phyloP scores from a whole-genome alignment of 2,797 vertebrate genomes.

The Cichlasoma orientale region DNA sequence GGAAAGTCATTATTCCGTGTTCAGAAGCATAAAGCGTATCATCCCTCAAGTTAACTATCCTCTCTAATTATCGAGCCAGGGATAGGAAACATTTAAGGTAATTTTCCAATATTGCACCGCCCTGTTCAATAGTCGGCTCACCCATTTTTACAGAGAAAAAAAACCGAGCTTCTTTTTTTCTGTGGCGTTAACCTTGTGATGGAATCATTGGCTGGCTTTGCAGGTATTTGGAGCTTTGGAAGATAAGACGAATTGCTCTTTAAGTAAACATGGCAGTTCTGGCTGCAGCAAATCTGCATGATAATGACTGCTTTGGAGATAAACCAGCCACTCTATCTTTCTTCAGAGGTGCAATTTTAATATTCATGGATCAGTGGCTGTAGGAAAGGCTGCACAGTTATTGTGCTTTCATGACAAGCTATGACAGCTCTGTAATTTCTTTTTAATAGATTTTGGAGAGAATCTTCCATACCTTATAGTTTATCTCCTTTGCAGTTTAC shows the following conservation, averaged over 20 bases:
- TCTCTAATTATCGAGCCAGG: conserved; percentile 40
- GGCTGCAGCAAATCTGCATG: conserved; percentile 45
- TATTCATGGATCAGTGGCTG: conserved; percentile 50
- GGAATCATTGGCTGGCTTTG: conserved; percentile 10
- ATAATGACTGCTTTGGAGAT: conserved; percentile 57
- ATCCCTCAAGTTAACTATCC: conserved; percentile 44
- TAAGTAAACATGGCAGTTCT: conserved; percentile 40
- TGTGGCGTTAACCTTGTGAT: not conserved
- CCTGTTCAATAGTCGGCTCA: conserved; percentile 28
- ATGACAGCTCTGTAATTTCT: conserved; percentile 43
- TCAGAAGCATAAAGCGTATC: conserved; percentile 31
- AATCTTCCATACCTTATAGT: not conserved
- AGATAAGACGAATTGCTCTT: conserved; percentile 41
- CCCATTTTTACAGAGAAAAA: conserved; percentile 1
- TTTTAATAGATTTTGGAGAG: conserved; percentile 22
- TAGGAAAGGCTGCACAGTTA: conserved; percentile 9
- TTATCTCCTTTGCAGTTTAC: not conserved
- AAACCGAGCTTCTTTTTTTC: conserved; percentile 10
- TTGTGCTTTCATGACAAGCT: conserved; percentile 39
- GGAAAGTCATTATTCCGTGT: conserved; percentile 38
- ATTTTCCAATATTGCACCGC: conserved; percentile 35
- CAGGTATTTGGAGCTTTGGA: conserved; percentile 25
- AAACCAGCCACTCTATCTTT: conserved; percentile 44
- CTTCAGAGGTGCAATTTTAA: conserved; percentile 39
- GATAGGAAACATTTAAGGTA: conserved; percentile 47